Evolutionary conservation across 1,140 invertebrate species (phyloP).

Genomic region (Dinoponera quadriceps): DNA sequence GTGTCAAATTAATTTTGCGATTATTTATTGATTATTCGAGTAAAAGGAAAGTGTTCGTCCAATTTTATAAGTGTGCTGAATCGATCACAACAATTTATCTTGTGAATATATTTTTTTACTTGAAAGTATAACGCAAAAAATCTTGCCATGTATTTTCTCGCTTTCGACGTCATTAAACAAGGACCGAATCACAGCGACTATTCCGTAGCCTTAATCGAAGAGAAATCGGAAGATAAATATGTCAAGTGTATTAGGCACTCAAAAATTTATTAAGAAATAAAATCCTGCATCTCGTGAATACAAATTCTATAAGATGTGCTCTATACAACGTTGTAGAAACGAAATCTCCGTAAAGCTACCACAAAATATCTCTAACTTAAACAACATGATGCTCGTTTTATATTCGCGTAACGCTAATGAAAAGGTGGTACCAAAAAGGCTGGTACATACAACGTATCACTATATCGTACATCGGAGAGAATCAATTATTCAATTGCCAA

Average conservation of each 20-base stretch:
- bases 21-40: too few species aligned
- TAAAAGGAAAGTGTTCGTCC: too few species aligned
- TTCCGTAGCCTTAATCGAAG: too few species aligned
- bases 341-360: background rate
- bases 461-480: conserved; percentile 6
- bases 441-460: background rate
- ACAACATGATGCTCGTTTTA: conserved; percentile 16
- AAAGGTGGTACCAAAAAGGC: background rate
- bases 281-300: conserved; percentile 44
- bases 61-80: too few species aligned
- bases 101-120: too few species aligned
- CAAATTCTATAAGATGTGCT: conserved; percentile 30
- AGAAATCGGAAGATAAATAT: background rate
- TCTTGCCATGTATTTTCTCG: too few species aligned
- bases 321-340: conserved; percentile 30
- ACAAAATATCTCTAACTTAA: conserved; percentile 23
- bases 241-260: conserved; percentile 24
- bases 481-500: background rate
- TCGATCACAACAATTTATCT: too few species aligned
- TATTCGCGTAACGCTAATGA: background rate
- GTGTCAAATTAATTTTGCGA: background rate
- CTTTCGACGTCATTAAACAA: too few species aligned
- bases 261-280: conserved; percentile 56
- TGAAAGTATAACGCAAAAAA: too few species aligned
- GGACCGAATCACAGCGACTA: too few species aligned